Base-by-base conservation (phyloP, 2,797 vertebrate genomes). In the Pterois miles region DNA sequence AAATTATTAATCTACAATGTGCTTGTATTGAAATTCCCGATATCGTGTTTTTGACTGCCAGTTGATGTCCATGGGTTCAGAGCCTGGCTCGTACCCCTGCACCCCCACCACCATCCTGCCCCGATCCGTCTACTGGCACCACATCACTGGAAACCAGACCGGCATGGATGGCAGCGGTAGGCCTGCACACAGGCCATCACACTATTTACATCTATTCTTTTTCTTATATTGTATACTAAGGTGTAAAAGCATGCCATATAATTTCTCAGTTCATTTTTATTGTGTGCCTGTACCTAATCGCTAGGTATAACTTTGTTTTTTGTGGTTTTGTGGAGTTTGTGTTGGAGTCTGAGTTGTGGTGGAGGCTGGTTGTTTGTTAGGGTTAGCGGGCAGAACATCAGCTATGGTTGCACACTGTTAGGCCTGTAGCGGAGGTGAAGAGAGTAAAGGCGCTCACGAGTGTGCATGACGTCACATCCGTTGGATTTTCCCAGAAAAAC, bases 111-210 rank as follows among this genome's bases (percentile, higher is more conserved):
- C 97, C 88, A 98, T 99, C 94, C 94, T 99, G 80, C 98, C 98
- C 18, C 96, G 97, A 69, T 99, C 97, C 0, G 97, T 97, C 69
- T 99, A 99, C 94, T 99, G 98, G 98, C 98, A 99, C 89, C 98
- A 99, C 86, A 99, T 99, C 86, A 97, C 97, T 0, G 97, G 97
- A 71, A 97, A 95, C 66, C 97, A 97, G 90, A 95, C 92, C 16
- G 94, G 95, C 40, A 85, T 95, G 0, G 97, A 97, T 75, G 86
- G 94, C 81, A 96, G 89, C 0, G 95, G 97, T 98, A 94, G 38
- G 78, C 6, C 5, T 20, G 6, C 33, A 67, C 36, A 57, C 8
- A 38, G 56, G 9, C 56, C 18, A 38, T 65, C 5, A 50, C 3
- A 50, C 18, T 13, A 8, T 33, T 25, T 6, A 23, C n/a, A 7